A percentile compares a stretch with the other conserved stretches of the same genome.
These are phyloP conservation scores for Heliconius erato DNA, from an alignment of 2,888 invertebrate genomes.

Conservation along the genomic window DNA sequence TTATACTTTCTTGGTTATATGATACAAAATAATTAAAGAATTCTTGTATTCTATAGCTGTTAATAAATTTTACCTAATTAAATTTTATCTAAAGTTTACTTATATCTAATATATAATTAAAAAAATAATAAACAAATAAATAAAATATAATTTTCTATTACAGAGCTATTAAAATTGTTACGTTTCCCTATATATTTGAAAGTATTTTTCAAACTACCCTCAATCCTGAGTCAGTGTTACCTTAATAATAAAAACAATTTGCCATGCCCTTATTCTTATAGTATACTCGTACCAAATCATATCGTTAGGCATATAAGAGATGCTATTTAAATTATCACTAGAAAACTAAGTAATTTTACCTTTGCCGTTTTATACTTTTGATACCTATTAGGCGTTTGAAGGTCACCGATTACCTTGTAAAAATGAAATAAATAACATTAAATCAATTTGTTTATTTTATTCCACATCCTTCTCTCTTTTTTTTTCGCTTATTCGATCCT, in stretches of 20 bases:
- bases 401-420: slow-evolving; percentile 85
- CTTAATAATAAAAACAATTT: slow-evolving; percentile 58
- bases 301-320: slow-evolving; percentile 68
- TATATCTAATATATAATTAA: not conserved
- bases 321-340: slow-evolving; percentile 79
- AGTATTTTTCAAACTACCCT: not conserved
- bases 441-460: slow-evolving; percentile 59
- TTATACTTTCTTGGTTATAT: not conserved
- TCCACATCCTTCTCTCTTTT: not conserved
- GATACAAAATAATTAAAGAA: no score
- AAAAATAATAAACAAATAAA: not conserved
- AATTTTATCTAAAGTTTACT: not conserved
- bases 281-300: slow-evolving; percentile 73
- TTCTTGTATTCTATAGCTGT: no score
- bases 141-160: not conserved
- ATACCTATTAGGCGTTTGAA: slow-evolving; percentile 82
- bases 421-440: slow-evolving; percentile 83
- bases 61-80: no score
- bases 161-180: not conserved
- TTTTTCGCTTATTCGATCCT: not conserved
- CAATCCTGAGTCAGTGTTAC: slow-evolving; percentile 63
- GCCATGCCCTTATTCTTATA: slow-evolving; percentile 57
- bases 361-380: slow-evolving; percentile 83
- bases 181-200: not conserved
- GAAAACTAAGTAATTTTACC: slow-evolving; percentile 73